phyloP scores from a whole-genome alignment of 2,113 vertebrate genomes.

The Boleophthalmus pectinirostris region DNA sequence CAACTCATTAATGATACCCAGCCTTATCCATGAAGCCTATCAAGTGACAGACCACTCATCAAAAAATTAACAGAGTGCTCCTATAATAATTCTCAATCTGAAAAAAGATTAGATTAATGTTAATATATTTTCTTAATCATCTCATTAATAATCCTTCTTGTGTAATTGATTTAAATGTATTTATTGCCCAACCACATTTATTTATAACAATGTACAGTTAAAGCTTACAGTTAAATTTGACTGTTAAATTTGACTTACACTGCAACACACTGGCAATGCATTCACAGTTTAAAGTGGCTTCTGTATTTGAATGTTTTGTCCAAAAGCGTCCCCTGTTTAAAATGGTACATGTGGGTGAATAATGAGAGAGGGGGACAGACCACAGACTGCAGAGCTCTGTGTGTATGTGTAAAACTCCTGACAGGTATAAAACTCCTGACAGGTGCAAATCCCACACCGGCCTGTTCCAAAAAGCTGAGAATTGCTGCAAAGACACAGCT shows the following conservation, averaged over 20 bases:
- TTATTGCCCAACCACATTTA: not conserved
- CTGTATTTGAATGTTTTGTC: not conserved
- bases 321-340: not conserved
- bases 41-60: too few relatives aligned
- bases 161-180: not conserved
- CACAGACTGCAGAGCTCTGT: not conserved
- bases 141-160: too few relatives aligned
- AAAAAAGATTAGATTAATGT: too few relatives aligned
- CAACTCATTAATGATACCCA: too few relatives aligned
- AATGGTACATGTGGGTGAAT: not conserved
- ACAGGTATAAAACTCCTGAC: not conserved
- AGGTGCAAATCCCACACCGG: not conserved
- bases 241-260: too few relatives aligned
- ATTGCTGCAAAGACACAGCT: conserved; percentile 9
- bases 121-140: too few relatives aligned
- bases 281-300: not conserved
- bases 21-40: too few relatives aligned
- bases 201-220: too few relatives aligned
- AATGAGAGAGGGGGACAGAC: not conserved
- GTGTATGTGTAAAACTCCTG: not conserved
- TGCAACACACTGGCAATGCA: too few relatives aligned
- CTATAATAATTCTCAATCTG: too few relatives aligned
- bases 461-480: not conserved
- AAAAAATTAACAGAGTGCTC: too few relatives aligned
- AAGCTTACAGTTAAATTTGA: too few relatives aligned